These are phyloP conservation scores for Diarsia mendica DNA, from an alignment of 2,888 invertebrate genomes.

Conservation along the genomic window DNA sequence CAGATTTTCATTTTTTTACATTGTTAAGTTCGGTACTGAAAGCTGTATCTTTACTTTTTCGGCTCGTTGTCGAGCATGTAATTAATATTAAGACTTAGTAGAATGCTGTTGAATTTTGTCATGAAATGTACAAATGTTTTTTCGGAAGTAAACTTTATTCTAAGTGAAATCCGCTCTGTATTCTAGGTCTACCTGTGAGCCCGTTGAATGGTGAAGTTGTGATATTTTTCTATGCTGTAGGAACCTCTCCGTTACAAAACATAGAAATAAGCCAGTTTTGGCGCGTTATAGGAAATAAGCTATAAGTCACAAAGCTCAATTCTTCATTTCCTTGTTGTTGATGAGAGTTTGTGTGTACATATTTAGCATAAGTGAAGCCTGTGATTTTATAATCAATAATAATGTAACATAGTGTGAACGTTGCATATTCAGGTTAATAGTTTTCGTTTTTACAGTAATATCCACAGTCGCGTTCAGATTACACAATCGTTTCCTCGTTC, in stretches of 20 bases:
- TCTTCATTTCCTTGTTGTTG: conserved; percentile 83
- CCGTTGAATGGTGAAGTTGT: conserved; percentile 88
- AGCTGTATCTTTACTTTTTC: conserved; percentile 84
- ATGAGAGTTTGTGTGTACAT: conserved; percentile 89
- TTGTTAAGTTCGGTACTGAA: conserved; percentile 86
- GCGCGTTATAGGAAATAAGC: conserved; percentile 80
- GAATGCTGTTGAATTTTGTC: conserved; percentile 90
- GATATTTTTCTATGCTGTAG: conserved; percentile 86
- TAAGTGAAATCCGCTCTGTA: conserved; percentile 88
- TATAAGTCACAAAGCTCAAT: conserved; percentile 87
- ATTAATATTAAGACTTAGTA: conserved; percentile 89
- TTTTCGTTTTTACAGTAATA: conserved; percentile 69
- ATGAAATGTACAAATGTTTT: conserved; percentile 90
- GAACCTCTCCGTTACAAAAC: conserved; percentile 66
- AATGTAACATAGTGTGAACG: conserved; percentile 81
- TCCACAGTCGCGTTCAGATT: conserved; percentile 66
- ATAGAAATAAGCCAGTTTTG: conserved; percentile 77
- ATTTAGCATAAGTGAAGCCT: conserved; percentile 88
- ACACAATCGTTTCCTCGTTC: conserved; percentile 67
- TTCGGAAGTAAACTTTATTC: conserved; percentile 88
- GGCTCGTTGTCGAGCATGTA: conserved; percentile 80
- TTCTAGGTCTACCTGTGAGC: conserved; percentile 87
- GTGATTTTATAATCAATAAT: conserved; percentile 84
- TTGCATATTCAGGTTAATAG: conserved; percentile 76
- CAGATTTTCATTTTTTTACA: conserved; percentile 87